phyloP scores from a whole-genome alignment of 2,888 invertebrate genomes.

The Cantharis flavilabris region DNA sequence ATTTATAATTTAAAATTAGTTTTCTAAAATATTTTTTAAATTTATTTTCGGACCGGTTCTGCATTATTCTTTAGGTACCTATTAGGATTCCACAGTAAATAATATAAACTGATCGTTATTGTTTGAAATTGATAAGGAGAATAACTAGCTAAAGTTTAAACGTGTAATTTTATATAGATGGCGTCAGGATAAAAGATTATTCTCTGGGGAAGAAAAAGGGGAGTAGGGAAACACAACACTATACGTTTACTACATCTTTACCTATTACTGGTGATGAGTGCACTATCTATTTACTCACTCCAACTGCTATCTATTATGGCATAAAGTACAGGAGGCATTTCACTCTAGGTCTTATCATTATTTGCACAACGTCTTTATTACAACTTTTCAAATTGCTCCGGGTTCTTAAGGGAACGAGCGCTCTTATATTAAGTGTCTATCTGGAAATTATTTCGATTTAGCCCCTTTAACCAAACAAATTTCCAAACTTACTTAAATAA shows the following conservation, averaged over 20 bases:
- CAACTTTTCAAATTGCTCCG: not conserved
- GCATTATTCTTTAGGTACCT: no score
- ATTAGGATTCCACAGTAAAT: not conserved
- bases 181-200: conserved; percentile 28
- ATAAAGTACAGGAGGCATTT: not conserved
- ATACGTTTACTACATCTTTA: not conserved
- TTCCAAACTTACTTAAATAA: not conserved
- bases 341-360: not conserved
- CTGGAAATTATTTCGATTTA: not conserved
- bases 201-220: conserved; percentile 17
- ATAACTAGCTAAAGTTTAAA: conserved; percentile 32
- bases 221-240: not conserved
- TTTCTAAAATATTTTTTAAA: no score
- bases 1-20: not conserved
- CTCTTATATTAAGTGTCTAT: not conserved
- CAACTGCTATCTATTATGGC: not conserved
- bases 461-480: not conserved
- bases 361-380: not conserved
- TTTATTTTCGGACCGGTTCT: no score
- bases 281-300: not conserved
- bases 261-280: not conserved
- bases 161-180: conserved; percentile 39
- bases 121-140: conserved; percentile 26
- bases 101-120: conserved; percentile 30
- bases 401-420: not conserved